phyloP scores from a whole-genome alignment of 1,140 invertebrate species.

The Sinonovacula constricta region DNA sequence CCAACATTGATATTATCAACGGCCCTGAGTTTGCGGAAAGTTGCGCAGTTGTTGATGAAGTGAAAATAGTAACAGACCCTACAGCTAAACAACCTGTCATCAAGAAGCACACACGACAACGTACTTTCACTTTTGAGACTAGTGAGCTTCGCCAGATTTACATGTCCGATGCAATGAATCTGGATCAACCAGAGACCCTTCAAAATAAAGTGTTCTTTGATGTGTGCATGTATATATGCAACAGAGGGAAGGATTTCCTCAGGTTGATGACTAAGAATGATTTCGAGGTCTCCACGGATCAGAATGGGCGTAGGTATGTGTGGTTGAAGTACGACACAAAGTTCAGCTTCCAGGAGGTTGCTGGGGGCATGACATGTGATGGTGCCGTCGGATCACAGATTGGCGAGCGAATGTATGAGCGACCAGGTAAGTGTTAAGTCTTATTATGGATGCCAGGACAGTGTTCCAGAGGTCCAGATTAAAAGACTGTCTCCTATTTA shows the following conservation, averaged over 20 bases:
- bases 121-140: constrained; percentile 61
- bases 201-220: constrained; percentile 75
- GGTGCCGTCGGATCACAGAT: constrained; percentile 58
- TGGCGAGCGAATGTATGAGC: constrained; percentile 72
- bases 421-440: constrained; percentile 72
- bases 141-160: constrained; percentile 73
- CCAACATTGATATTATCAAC: constrained; percentile 65
- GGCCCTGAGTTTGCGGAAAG: constrained; percentile 66
- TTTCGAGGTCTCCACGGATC: constrained; percentile 69
- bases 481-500: too few relatives aligned
- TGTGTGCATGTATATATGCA: constrained; percentile 71
- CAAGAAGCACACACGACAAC: constrained; percentile 45
- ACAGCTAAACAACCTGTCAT: constrained; percentile 43
- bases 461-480: too few relatives aligned
- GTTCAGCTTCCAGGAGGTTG: constrained; percentile 65
- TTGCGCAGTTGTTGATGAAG: constrained; percentile 66
- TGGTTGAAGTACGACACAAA: constrained; percentile 71
- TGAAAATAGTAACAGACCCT: constrained; percentile 54
- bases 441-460: too few relatives aligned
- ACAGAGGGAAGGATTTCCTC: constrained; percentile 71
- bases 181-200: constrained; percentile 67
- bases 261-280: constrained; percentile 72
- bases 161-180: constrained; percentile 67
- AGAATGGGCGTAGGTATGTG: constrained; percentile 68
- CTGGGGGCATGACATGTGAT: constrained; percentile 57